Percentiles rank a stretch among this genome's conserved stretches.
These are phyloP conservation scores for Opisthocomus hoazin DNA, from an alignment of 2,113 vertebrate species.

Conservation along the genomic window DNA sequence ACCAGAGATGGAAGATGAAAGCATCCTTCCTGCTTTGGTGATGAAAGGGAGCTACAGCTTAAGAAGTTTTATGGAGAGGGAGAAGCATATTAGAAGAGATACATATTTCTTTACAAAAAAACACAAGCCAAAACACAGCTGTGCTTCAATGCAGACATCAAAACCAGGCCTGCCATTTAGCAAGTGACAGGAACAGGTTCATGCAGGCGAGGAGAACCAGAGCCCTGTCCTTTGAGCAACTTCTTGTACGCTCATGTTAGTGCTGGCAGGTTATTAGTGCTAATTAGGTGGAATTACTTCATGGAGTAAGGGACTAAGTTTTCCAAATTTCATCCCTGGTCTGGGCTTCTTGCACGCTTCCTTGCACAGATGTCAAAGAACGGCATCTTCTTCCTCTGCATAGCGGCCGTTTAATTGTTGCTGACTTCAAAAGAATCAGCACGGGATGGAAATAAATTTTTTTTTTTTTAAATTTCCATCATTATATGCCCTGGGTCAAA, in stretches of 20 bases:
- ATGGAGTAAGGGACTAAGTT: not conserved
- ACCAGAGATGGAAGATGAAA: slow-evolving; percentile 1
- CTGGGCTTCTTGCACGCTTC: not conserved
- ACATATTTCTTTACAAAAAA: not conserved
- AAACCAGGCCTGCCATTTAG: not conserved
- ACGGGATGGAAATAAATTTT: not conserved
- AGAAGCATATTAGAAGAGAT: not conserved
- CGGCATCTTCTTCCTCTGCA: not conserved
- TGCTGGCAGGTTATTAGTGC: not conserved
- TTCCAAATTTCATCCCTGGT: not conserved
- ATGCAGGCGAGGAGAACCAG: not conserved
- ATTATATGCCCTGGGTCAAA: not conserved
- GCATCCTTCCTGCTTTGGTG: not conserved
- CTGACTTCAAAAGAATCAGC: not conserved
- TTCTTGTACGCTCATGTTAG: not conserved
- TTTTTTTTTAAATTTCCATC: not conserved
- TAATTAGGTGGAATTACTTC: not conserved
- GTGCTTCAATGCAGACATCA: not conserved
- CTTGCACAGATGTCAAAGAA: not conserved
- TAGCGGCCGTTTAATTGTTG: not conserved
- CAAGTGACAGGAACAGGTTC: not conserved
- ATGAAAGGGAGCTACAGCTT: not conserved
- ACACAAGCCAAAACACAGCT: not conserved
- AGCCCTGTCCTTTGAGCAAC: not conserved
- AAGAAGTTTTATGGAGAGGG: slow-evolving; percentile 4